These are phyloP conservation scores for Trematomus loennbergii DNA, from an alignment of 2,113 vertebrate species.

Conservation along the genomic window DNA sequence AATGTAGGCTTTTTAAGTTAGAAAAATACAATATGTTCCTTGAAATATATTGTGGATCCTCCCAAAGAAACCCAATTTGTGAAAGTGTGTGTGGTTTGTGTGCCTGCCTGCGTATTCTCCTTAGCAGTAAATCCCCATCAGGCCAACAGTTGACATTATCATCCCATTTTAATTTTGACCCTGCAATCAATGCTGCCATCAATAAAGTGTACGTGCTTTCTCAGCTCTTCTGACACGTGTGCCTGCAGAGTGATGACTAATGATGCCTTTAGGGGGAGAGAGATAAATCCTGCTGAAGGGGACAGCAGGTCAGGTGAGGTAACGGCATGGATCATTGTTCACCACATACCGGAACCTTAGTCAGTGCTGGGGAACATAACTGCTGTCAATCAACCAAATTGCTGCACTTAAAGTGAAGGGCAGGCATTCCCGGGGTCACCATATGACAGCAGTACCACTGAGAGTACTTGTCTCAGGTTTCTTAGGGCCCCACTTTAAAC, in stretches of 20 bases:
- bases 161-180: conserved; percentile 67
- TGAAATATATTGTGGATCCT: conserved; percentile 14
- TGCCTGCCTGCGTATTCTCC: conserved; percentile 5
- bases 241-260: conserved; percentile 54
- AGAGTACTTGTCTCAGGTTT: neutral
- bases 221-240: conserved; percentile 46
- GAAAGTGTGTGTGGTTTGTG: neutral
- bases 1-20: neutral
- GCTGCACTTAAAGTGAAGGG: conserved; percentile 3
- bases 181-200: conserved; percentile 53
- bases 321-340: conserved; percentile 35
- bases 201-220: conserved; percentile 46
- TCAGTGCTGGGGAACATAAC: neutral
- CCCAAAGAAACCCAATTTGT: neutral
- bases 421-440: neutral
- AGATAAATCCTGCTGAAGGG: conserved; percentile 60
- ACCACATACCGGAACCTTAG: conserved; percentile 13
- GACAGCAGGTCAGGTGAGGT: conserved; percentile 44
- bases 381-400: conserved; percentile 26
- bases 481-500: neutral
- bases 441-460: conserved; percentile 13
- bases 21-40: neutral
- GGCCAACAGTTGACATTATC: conserved; percentile 60
- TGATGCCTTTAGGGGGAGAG: conserved; percentile 24
- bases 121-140: conserved; percentile 57